These are phyloP conservation scores for Gymnothorax reevesii DNA, from an alignment of 2,797 vertebrate species.

Conservation along the genomic window DNA sequence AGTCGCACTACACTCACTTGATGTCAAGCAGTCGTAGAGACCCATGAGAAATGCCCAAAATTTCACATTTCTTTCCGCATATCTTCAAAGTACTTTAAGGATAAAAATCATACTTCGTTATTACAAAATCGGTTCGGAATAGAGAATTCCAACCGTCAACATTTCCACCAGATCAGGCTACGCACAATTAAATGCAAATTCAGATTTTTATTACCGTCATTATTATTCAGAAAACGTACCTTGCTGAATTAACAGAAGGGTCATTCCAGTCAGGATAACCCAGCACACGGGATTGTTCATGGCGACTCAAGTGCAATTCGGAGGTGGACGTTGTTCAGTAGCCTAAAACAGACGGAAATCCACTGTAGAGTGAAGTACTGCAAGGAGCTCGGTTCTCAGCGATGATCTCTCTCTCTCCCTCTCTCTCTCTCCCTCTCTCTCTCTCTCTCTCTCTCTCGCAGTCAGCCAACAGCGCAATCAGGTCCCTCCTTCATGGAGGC, in stretches of 20 bases:
- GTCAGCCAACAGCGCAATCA: conserved; percentile 61
- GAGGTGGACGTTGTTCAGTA: conserved; percentile 26
- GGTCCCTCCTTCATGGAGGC: conserved; percentile 67
- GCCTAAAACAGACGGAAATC: conserved; percentile 59
- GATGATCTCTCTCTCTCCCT: conserved; percentile 42
- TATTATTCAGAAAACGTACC: conserved; percentile 54
- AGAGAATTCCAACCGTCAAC: background rate
- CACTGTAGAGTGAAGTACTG: conserved; percentile 57
- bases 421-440: conserved; percentile 48
- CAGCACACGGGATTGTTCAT: conserved; percentile 76
- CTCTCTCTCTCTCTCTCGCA: conserved; percentile 54
- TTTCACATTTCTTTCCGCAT: background rate
- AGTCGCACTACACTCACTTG: conserved; percentile 56
- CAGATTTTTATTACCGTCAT: background rate
- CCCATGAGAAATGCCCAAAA: conserved; percentile 42
- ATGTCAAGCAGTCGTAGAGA: conserved; percentile 50
- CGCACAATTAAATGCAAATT: background rate
- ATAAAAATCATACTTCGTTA: background rate
- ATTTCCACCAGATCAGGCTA: background rate
- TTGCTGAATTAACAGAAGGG: conserved; percentile 75
- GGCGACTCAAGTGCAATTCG: conserved; percentile 37
- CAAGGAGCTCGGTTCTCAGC: conserved; percentile 42
- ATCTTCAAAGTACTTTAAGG: background rate
- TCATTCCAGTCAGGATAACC: conserved; percentile 71
- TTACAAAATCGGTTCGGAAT: background rate